These are phyloP conservation scores for Cygnus olor DNA, from an alignment of 2,797 vertebrate species.

Conservation along the genomic window DNA sequence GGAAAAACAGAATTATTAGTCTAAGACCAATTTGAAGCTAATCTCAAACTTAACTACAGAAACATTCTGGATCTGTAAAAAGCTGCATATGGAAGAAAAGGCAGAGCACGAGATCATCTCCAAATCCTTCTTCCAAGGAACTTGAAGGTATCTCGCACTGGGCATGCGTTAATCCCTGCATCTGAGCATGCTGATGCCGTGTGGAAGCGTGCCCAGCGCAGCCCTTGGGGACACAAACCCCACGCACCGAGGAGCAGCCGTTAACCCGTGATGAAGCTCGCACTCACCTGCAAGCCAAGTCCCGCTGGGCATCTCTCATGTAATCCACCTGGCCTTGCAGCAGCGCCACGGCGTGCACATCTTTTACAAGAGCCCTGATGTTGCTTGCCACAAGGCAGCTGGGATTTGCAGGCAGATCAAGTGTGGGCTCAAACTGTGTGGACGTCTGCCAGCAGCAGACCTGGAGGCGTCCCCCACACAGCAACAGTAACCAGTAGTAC, in stretches of 20 bases:
- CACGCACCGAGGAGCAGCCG: accelerated
- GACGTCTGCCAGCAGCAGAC: neutral
- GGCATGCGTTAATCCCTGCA: accelerated
- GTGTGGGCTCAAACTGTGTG: neutral
- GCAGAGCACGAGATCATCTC: neutral
- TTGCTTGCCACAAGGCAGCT: neutral
- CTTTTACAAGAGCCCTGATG: accelerated
- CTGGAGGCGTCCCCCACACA: neutral
- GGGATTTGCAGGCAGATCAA: neutral
- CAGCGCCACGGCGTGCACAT: neutral
- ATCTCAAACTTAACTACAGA: neutral
- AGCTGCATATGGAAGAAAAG: neutral
- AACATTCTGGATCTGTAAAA: neutral
- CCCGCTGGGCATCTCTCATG: neutral
- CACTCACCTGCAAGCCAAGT: neutral
- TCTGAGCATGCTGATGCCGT: accelerated
- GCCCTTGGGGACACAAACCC: accelerated
- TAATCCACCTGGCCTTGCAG: neutral
- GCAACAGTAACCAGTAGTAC: neutral
- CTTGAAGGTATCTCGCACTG: neutral
- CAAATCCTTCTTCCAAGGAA: neutral
- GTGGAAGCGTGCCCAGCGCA: accelerated
- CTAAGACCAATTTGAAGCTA: neutral
- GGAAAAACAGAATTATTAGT: neutral
- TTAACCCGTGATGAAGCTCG: neutral